Evolutionary conservation across 2,888 invertebrate species (phyloP).

Genomic region (Dolichomitus sp.): DNA sequence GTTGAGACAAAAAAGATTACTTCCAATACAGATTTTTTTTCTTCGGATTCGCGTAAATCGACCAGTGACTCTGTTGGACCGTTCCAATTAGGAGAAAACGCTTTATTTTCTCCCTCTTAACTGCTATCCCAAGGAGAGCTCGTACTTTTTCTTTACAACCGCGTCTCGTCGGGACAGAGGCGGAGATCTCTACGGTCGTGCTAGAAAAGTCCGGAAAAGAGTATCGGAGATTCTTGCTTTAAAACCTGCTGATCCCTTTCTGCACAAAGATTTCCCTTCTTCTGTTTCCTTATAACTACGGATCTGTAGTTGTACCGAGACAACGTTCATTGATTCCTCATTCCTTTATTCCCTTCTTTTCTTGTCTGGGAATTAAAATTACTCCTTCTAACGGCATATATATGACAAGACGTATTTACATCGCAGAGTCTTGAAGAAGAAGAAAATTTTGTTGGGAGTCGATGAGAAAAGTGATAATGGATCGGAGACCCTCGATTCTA

Average conservation of each 20-base stretch:
- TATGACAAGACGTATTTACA: constrained; percentile 27
- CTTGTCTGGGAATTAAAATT: constrained; percentile 41
- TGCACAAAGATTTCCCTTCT: constrained; percentile 14
- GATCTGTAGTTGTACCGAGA: not conserved
- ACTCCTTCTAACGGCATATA: constrained; percentile 37
- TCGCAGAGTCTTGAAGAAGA: not conserved
- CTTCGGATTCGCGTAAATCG: constrained; percentile 47
- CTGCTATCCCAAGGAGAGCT: not conserved
- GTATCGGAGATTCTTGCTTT: constrained; percentile 43
- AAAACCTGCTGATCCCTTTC: constrained; percentile 46
- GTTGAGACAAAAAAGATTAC: constrained; percentile 57
- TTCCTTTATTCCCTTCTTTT: not conserved
- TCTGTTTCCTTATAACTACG: constrained; percentile 15
- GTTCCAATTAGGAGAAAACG: constrained; percentile 68
- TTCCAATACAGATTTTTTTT: constrained; percentile 38
- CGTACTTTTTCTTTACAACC: constrained; percentile 42
- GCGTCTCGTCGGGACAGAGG: constrained; percentile 2
- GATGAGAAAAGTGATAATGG: constrained; percentile 27
- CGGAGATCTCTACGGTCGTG: constrained; percentile 10
- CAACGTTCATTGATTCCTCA: constrained; percentile 9
- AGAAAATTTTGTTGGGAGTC: constrained; percentile 48
- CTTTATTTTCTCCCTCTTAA: constrained; percentile 60
- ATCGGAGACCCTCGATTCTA: not conserved
- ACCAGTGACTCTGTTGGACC: constrained; percentile 53
- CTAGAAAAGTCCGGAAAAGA: constrained; percentile 27